phyloP scores from a whole-genome alignment of 2,888 invertebrate species.

The Orgyia antiqua region DNA sequence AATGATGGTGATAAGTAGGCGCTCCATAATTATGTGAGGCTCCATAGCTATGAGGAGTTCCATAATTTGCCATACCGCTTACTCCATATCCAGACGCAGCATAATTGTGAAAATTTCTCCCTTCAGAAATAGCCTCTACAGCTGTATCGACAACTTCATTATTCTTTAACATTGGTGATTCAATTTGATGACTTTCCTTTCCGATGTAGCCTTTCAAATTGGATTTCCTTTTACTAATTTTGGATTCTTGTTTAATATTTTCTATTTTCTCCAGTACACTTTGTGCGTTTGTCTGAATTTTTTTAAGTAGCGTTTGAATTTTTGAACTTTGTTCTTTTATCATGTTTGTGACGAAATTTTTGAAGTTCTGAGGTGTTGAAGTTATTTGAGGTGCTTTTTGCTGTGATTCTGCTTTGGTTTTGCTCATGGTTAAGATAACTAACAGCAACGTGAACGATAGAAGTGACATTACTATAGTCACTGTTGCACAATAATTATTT shows the following conservation, averaged over 20 bases:
- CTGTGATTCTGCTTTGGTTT: constrained; percentile 40
- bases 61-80: constrained; percentile 49
- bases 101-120: constrained; percentile 52
- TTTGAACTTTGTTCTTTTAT: constrained; percentile 62
- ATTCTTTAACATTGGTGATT: constrained; percentile 43
- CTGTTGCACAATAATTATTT: constrained; percentile 27
- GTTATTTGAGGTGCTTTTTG: constrained; percentile 27
- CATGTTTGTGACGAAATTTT: constrained; percentile 51
- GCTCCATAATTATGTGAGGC: constrained; percentile 17
- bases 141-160: constrained; percentile 26
- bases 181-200: constrained; percentile 43
- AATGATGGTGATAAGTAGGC: constrained; percentile 66
- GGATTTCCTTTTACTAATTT: constrained; percentile 18
- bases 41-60: constrained; percentile 41
- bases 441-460: constrained; percentile 45
- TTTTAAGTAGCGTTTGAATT: constrained; percentile 54
- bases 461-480: constrained; percentile 52
- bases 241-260: constrained; percentile 39
- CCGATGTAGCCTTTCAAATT: constrained; percentile 11
- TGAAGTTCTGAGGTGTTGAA: constrained; percentile 46
- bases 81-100: constrained; percentile 50
- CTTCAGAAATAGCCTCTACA: constrained; percentile 21
- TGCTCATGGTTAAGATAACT: constrained; percentile 41
- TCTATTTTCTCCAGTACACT: constrained; percentile 54
- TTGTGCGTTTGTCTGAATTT: constrained; percentile 60